Conservation (phyloP, 2,113 vertebrate genomes). For the Plotosus lineatus region DNA sequence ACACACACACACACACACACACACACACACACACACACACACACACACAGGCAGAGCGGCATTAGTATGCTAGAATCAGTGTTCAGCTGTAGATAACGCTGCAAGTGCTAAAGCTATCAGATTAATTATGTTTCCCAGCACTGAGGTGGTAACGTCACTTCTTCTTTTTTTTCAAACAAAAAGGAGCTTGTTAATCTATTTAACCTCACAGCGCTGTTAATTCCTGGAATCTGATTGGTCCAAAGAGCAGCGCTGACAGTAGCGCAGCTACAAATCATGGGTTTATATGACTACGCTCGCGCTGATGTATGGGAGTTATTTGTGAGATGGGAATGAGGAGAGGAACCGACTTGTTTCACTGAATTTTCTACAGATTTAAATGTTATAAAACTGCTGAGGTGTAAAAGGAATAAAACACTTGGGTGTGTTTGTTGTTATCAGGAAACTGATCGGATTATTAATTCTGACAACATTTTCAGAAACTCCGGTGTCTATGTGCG, state of each 20-base stretch:
- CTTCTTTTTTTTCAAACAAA: background rate
- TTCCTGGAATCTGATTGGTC: background rate
- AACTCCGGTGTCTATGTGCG: too few relatives aligned
- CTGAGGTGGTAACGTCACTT: background rate
- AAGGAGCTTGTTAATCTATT: background rate
- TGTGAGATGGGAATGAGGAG: too few relatives aligned
- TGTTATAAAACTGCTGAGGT: background rate
- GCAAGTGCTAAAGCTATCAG: slow-evolving; percentile 8
- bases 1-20: slow-evolving; percentile 17
- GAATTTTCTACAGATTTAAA: background rate
- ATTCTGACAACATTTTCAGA: background rate
- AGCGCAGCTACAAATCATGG: background rate
- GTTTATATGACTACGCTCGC: too few relatives aligned
- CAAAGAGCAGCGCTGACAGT: background rate
- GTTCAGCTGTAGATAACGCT: background rate
- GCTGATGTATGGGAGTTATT: too few relatives aligned
- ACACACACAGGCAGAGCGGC: background rate
- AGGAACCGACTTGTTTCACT: background rate
- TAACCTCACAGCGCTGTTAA: background rate
- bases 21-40: slow-evolving; percentile 21
- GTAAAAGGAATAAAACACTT: background rate
- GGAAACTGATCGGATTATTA: background rate
- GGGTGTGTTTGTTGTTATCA: background rate
- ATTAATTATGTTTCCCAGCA: slow-evolving; percentile 5
- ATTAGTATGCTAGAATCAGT: slow-evolving; percentile 31